Evolutionary conservation across 1,140 invertebrate genomes (phyloP).

Genomic region (Cyclina sinensis): DNA sequence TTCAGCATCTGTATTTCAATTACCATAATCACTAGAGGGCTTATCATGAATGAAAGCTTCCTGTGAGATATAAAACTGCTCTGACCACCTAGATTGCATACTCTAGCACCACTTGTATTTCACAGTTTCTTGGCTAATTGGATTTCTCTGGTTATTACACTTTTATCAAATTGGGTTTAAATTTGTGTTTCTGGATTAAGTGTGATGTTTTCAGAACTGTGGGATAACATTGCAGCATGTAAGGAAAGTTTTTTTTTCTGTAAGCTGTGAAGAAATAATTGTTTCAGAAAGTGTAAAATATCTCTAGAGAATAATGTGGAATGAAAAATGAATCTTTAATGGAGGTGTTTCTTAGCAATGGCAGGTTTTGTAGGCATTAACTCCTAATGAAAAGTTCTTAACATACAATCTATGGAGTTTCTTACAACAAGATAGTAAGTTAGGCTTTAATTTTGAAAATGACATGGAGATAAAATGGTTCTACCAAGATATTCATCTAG

Average conservation of each 20-base stretch:
- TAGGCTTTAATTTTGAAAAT: too few relatives aligned
- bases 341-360: too few relatives aligned
- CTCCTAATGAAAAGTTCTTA: too few relatives aligned
- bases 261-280: not conserved
- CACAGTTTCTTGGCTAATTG: constrained; percentile 15
- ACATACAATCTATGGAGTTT: too few relatives aligned
- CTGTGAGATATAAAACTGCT: not conserved
- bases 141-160: constrained; percentile 12
- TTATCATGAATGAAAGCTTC: not conserved
- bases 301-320: too few relatives aligned
- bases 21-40: not conserved
- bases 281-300: too few relatives aligned
- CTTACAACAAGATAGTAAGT: too few relatives aligned
- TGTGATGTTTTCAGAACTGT: not conserved
- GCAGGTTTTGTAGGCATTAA: too few relatives aligned
- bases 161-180: not conserved
- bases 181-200: not conserved
- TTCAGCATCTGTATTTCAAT: not conserved
- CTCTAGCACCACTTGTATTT: not conserved
- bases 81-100: not conserved
- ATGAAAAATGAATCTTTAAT: too few relatives aligned
- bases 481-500: too few relatives aligned
- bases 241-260: not conserved
- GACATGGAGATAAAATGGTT: too few relatives aligned
- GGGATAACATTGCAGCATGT: not conserved